Evolutionary conservation across 30 jellyfish, hydroid and myxozoan genomes (phyloP).

Genomic region (Pelagia noctiluca): DNA sequence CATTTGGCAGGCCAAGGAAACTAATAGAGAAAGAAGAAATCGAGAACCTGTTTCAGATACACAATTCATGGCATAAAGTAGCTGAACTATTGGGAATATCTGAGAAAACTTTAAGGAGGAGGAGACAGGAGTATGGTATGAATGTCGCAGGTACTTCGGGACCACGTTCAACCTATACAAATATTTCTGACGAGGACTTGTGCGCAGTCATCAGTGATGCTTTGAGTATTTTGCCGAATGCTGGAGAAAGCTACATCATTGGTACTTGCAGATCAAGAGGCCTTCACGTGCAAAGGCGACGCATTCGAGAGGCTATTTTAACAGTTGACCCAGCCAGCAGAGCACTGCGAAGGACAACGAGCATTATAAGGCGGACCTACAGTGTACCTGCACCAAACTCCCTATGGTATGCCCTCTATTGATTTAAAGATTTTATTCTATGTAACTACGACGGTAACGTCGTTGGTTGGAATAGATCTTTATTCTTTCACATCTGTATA

Average conservation of each 20-base stretch:
- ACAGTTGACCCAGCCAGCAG: conserved; percentile 62
- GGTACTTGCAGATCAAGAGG: conserved; percentile 55
- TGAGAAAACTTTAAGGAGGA: conserved; percentile 14
- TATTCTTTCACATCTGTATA: too few species aligned
- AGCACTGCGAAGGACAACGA: conserved; percentile 49
- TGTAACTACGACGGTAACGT: too few species aligned
- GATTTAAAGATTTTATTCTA: too few species aligned
- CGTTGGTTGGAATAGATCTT: too few species aligned
- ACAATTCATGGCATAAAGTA: conserved; percentile 23
- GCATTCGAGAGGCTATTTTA: conserved; percentile 42
- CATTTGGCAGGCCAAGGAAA: conserved; percentile 32
- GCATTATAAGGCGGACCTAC: conserved; percentile 44
- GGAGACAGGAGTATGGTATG: conserved; percentile 31
- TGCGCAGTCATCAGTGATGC: conserved; percentile 6
- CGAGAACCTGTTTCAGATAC: conserved; percentile 12
- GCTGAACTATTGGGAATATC: conserved; percentile 40
- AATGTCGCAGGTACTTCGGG: conserved; percentile 7
- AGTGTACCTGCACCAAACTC: conserved; percentile 54
- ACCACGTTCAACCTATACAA: conserved; percentile 27
- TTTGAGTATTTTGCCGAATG: conserved; percentile 38
- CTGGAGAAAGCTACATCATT: conserved; percentile 51
- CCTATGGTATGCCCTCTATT: too few species aligned
- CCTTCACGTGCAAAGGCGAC: conserved; percentile 37
- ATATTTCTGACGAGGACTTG: conserved; percentile 31
- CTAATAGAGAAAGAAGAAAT: conserved; percentile 24